phyloP scores from a whole-genome alignment of 2,113 vertebrate species.

The Lagopus muta region DNA sequence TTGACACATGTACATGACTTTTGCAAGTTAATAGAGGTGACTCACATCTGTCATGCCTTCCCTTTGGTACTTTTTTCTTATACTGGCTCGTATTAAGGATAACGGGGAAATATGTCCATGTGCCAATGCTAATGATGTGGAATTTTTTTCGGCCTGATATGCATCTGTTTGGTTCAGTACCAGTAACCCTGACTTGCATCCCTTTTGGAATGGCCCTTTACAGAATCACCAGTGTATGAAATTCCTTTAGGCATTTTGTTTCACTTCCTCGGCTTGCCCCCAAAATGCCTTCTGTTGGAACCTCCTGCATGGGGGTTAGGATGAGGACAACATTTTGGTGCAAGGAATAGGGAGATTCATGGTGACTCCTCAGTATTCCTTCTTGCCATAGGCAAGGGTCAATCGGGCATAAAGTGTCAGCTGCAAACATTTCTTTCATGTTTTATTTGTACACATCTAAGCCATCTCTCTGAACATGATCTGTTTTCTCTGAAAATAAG shows the following conservation, averaged over 20 bases:
- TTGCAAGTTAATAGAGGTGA: conserved; percentile 63
- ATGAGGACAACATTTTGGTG: not conserved
- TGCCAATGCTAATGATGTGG: not conserved
- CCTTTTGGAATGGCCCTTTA: not conserved
- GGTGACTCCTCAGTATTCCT: not conserved
- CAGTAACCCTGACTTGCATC: not conserved
- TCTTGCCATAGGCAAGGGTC: not conserved
- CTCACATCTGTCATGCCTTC: conserved; percentile 45
- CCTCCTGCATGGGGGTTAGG: not conserved
- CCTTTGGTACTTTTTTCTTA: not conserved
- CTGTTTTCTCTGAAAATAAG: not conserved
- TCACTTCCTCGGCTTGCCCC: not conserved
- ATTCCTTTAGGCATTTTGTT: conserved; percentile 22
- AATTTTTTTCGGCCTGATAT: not conserved
- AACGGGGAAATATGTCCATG: not conserved
- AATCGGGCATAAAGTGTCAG: not conserved
- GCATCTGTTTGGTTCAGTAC: not conserved
- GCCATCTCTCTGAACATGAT: not conserved
- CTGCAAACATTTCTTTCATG: not conserved
- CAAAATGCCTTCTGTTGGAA: not conserved
- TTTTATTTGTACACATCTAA: not conserved
- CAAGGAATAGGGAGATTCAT: not conserved
- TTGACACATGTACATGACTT: conserved; percentile 66
- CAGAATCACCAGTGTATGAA: not conserved
- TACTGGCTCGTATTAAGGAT: not conserved